Percentiles rank a stretch among this genome's conserved stretches.
These are phyloP conservation scores for Calameuta pallipes DNA, from an alignment of 2,888 invertebrate species.

Conservation along the genomic window DNA sequence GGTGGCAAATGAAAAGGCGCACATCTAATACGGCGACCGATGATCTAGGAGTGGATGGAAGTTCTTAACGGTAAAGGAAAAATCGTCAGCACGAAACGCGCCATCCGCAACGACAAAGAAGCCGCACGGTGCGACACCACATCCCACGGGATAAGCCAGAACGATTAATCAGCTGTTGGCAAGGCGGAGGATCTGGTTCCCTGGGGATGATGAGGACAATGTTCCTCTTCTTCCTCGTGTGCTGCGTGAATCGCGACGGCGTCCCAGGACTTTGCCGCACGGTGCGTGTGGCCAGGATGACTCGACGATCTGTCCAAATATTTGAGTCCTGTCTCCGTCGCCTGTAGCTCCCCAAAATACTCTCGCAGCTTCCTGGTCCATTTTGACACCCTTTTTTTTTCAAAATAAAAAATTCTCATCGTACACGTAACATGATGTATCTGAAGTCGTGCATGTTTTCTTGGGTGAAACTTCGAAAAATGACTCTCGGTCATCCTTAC, in stretches of 20 bases:
- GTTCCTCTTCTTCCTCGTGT: conserved; percentile 47
- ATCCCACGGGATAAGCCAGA: conserved; percentile 52
- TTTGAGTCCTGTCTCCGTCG: conserved; percentile 40
- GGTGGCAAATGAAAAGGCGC: not conserved
- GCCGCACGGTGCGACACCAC: conserved; percentile 57
- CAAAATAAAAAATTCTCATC: not conserved
- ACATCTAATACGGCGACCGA: not conserved
- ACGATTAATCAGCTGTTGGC: conserved; percentile 67
- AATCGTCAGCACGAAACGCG: conserved; percentile 52
- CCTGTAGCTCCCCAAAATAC: not conserved
- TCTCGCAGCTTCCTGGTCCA: not conserved
- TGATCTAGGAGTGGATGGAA: not conserved
- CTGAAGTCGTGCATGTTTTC: not conserved
- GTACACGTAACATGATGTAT: not conserved
- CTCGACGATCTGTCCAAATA: conserved; percentile 60
- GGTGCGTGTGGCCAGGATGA: conserved; percentile 48
- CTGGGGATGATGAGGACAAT: conserved; percentile 48
- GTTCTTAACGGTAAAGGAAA: conserved; percentile 50
- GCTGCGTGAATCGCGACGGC: conserved; percentile 24
- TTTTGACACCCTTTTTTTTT: not conserved
- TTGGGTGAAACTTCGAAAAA: not conserved
- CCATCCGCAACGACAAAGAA: conserved; percentile 59
- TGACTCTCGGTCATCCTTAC: not conserved
- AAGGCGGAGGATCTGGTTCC: conserved; percentile 57
- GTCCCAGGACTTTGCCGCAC: not conserved